Base-by-base conservation (phyloP, 2,888 invertebrate species). In the Gonocerus acuteangulatus region DNA sequence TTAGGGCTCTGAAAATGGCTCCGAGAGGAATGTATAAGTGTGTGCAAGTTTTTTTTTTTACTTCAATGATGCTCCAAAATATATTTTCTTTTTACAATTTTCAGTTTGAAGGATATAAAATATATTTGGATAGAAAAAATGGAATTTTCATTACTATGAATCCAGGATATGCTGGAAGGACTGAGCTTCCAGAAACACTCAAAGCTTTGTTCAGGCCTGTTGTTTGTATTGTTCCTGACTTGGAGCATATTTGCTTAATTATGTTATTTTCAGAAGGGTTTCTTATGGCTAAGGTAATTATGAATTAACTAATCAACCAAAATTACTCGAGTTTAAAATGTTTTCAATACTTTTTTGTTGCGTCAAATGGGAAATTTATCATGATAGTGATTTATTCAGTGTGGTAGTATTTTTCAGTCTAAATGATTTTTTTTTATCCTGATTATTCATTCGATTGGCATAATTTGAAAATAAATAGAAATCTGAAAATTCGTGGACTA, bases 131-230 rank as follows among this genome's bases (percentile, higher is more conserved):
- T 75, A 76, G 79, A 4, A 90, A 92, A 76, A 87, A 93, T 15
- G 94, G 94, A 1, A 87, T 95, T 66, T 95, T 95, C 74, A 91
- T 94, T 60, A 95, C 94, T 0, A 94, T 95, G 92, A 94, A 95
- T 77, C 93, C 94, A 0, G 93, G 93, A 1, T 93, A 94, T 71
- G 91, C 92, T 0, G 93, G 94, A 0, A 83, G 93, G 60, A 93
- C 93, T 0, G 93, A 94, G 71, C 76, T 95, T 27, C 95, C 94
- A 0, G 94, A 94, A 74, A 90, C 90, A 0, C 90, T 95, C 6
- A 95, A 95, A 73, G 89, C 91, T 0, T 76, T 93, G 23, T 95
- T 95, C 74, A 79, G 95, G 9, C 94, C 95, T 0, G 94, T 94
- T 2, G 91, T 92, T 1, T 94, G 94, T 73, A 90, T 94, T 63